Base-by-base conservation (phyloP, 2,797 vertebrate species). In the Notolepis coatsorum region DNA sequence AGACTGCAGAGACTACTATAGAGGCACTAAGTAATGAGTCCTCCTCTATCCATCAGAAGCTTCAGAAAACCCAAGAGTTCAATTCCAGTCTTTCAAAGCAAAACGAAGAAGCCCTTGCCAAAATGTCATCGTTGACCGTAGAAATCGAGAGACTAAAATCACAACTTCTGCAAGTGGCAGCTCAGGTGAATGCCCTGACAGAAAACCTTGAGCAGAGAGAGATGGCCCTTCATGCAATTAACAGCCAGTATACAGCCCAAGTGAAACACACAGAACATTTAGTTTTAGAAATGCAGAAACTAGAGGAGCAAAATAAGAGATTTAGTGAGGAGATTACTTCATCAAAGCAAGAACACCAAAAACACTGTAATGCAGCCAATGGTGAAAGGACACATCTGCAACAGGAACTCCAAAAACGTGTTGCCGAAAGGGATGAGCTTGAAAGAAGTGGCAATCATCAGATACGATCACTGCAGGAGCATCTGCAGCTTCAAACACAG, bases 141-240 rank as follows among this genome's bases (percentile, higher is more conserved):
- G 93, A 96, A 60, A 88, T 95, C 18, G 89, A 93, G 25, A 70
- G 54, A 53, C 78, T 94, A 24, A 95, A 89, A 76, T 84, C 68
- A 0, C 91, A 95, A 0, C 87, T 94, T 61, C 81, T 90, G 38
- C 93, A 94, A 60, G 90, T 93, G 0, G 84, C 81, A 28, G 70
- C 84, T 2, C 91, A 92, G 33, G 82, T 95, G 85, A 89, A 86
- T 8, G 72, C 68, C 0, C 52, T 79, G 68, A 91, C 90, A 0
- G 90, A 92, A 55, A 88, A 92, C 49, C 83, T 92, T 0, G 91
- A 94, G 71, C 91, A 96, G 64, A 93, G 90, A 52, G 94, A 94
- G 13, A 60, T 91, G 83, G 85, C 91, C 48, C 70, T 94, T 3
- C 91, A 94, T 15, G 91, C 89, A 2, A 90, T 96, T 18, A 92